A percentile compares a stretch with the other conserved stretches of the same genome.
Evolutionary conservation across 2,797 vertebrate species (phyloP).

Genomic region (Telmatherina bonti): DNA sequence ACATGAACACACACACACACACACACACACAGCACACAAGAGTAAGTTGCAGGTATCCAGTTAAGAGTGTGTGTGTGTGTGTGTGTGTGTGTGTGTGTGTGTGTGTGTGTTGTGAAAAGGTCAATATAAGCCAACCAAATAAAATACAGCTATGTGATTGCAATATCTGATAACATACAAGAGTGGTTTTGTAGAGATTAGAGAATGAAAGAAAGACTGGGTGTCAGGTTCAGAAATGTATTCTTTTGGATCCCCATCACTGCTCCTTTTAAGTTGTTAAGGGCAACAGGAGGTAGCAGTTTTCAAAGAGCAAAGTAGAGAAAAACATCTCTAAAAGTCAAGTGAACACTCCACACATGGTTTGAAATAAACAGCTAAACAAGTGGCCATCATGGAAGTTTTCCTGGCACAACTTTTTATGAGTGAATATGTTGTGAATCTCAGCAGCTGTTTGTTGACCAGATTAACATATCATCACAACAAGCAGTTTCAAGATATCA

Average conservation of each 20-base stretch:
- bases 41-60: constrained; percentile 23
- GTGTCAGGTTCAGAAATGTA: background rate
- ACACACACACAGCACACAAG: constrained; percentile 9
- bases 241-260: background rate
- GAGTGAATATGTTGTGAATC: background rate
- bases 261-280: background rate
- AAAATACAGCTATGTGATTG: background rate
- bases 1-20: constrained; percentile 27
- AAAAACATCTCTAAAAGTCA: background rate
- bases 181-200: background rate
- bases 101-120: background rate
- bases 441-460: background rate
- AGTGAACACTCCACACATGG: background rate
- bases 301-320: background rate
- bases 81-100: background rate
- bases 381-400: background rate
- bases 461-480: background rate
- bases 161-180: background rate
- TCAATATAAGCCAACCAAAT: constrained; percentile 8
- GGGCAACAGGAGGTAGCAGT: background rate
- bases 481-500: background rate
- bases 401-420: background rate
- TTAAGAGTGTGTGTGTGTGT: constrained; percentile 4
- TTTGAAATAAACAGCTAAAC: background rate
- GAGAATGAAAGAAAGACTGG: constrained; percentile 1